Percentiles rank a stretch among this genome's conserved stretches.
Conservation (phyloP, 2,797 vertebrate species). For the Stomatorhinus walkeri region DNA sequence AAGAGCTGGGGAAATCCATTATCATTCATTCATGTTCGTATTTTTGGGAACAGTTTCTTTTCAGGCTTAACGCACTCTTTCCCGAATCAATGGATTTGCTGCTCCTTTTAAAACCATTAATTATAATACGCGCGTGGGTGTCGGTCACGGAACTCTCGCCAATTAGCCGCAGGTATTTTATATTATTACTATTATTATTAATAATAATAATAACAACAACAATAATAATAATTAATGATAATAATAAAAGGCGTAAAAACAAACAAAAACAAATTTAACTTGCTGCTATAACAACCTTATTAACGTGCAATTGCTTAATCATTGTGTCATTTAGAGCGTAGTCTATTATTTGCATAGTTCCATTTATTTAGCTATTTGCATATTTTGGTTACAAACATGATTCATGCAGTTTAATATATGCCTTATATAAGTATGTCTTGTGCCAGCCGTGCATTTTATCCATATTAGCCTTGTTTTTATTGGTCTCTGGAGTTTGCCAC, state of each 20-base stretch:
- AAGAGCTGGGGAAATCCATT: not conserved
- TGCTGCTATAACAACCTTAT: not conserved
- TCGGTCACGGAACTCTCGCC: not conserved
- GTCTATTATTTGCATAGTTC: not conserved
- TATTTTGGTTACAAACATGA: not conserved
- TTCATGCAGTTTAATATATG: not conserved
- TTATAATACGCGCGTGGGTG: not conserved
- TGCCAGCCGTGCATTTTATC: not conserved
- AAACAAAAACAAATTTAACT: not conserved
- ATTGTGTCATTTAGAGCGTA: not conserved
- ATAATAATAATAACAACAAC: not conserved
- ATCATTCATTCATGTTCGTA: not conserved
- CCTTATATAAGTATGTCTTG: not conserved
- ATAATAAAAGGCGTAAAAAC: not conserved
- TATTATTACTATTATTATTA: not conserved
- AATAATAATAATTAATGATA: not conserved
- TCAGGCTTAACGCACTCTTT: not conserved
- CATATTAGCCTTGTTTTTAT: not conserved
- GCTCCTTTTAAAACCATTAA: not conserved
- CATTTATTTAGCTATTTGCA: not conserved
- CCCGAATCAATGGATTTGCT: not conserved
- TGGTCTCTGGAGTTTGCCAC: not conserved
- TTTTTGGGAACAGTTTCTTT: not conserved
- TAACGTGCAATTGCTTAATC: not conserved
- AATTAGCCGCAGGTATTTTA: not conserved